phyloP scores from a whole-genome alignment of 2,888 invertebrate species.

The Helobdella robusta region DNA sequence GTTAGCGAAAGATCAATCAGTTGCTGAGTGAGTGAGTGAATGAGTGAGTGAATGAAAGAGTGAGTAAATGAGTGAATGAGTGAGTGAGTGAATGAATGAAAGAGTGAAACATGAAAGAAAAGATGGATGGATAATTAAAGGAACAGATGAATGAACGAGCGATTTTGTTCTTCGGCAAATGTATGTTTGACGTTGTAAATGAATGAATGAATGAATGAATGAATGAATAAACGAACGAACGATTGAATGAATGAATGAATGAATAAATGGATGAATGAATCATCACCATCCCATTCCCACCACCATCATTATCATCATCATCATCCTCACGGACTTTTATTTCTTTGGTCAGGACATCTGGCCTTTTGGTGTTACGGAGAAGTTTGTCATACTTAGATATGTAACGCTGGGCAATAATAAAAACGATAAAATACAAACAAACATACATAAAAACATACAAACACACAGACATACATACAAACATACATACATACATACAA shows the following conservation, averaged over 20 bases:
- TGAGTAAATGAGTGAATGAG: conserved; percentile 25
- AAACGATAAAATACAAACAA: too few species aligned
- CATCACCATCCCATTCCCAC: not conserved
- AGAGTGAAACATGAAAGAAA: conserved; percentile 24
- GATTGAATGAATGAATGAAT: not conserved
- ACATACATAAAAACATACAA: too few species aligned
- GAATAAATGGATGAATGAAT: not conserved
- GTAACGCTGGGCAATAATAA: conserved; percentile 66
- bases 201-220: conserved; percentile 9
- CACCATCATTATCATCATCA: not conserved
- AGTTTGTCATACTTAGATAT: conserved; percentile 65
- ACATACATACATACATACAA: too few species aligned
- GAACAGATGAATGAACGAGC: conserved; percentile 28
- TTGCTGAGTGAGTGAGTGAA: conserved; percentile 52
- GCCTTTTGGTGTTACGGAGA: conserved; percentile 59
- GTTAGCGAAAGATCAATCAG: conserved; percentile 67
- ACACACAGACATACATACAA: too few species aligned
- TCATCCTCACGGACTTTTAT: conserved; percentile 57
- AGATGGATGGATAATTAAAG: conserved; percentile 18
- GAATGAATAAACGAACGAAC: conserved; percentile 3
- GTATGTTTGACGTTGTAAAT: conserved; percentile 27
- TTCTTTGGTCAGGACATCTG: conserved; percentile 66
- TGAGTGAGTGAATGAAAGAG: not conserved
- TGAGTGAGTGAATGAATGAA: conserved; percentile 26
- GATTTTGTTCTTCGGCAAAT: conserved; percentile 29